Evolutionary conservation across 1,140 invertebrate species (phyloP).

Genomic region (Trissolcus basalis): DNA sequence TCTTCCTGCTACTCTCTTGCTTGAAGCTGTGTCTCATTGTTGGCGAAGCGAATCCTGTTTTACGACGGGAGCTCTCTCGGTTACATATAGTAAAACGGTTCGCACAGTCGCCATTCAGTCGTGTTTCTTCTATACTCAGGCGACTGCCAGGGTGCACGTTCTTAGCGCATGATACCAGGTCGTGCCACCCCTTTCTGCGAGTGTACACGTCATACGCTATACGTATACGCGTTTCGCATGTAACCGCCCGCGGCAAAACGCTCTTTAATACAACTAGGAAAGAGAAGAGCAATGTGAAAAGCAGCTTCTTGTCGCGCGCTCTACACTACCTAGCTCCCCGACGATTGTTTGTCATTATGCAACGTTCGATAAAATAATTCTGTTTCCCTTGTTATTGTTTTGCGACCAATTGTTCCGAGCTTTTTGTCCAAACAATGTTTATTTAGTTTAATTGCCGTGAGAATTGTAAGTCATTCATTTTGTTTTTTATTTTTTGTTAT

Average conservation of each 20-base stretch:
- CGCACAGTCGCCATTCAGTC: conserved; percentile 48
- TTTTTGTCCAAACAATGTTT: conserved; percentile 3
- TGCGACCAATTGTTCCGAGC: background rate
- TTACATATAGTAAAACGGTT: conserved; percentile 44
- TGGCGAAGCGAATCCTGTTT: conserved; percentile 29
- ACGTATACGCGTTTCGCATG: conserved; percentile 39
- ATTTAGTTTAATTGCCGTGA: background rate
- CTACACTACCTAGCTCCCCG: too few species aligned
- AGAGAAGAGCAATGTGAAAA: conserved; percentile 47
- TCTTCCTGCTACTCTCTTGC: conserved; percentile 25
- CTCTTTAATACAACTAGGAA: conserved; percentile 42
- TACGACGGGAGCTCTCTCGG: conserved; percentile 39
- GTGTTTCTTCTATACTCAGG: conserved; percentile 41
- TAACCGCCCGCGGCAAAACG: conserved; percentile 41
- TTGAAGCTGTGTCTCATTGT: conserved; percentile 39
- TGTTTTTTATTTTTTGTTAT: background rate
- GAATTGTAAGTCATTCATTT: background rate
- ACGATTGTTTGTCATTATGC: conserved; percentile 46
- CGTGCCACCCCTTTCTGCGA: conserved; percentile 19
- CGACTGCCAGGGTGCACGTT: conserved; percentile 4
- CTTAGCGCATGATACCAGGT: background rate
- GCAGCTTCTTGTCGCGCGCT: conserved; percentile 32
- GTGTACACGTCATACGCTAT: conserved; percentile 31
- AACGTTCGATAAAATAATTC: conserved; percentile 42
- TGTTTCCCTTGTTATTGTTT: background rate